phyloP scores from a whole-genome alignment of 2,113 vertebrate genomes.

The Hiodon alosoides region DNA sequence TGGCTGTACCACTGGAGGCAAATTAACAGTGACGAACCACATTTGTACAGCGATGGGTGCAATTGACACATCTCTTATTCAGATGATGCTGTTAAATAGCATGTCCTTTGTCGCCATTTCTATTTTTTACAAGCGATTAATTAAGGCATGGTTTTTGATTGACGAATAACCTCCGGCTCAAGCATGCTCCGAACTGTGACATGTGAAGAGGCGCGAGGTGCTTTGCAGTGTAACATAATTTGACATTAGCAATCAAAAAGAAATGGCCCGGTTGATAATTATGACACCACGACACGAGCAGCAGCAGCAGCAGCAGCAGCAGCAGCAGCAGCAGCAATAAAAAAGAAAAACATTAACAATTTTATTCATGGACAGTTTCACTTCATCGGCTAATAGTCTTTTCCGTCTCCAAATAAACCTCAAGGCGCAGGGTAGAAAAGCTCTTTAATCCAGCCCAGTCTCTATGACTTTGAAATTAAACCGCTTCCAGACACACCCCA shows the following conservation, averaged over 20 bases:
- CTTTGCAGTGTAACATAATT: constrained; percentile 3
- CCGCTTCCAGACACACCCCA: constrained; percentile 18
- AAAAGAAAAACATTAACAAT: constrained; percentile 17
- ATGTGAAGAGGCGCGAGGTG: background rate
- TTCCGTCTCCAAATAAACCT: constrained; percentile 25
- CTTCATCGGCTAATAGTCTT: constrained; percentile 27
- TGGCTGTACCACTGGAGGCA: too few species aligned
- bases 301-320: background rate
- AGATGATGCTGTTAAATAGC: constrained; percentile 3
- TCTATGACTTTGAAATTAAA: constrained; percentile 29
- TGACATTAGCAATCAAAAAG: constrained; percentile 19
- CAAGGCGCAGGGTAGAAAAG: constrained; percentile 13
- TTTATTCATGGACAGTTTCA: constrained; percentile 31
- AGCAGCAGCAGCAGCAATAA: background rate
- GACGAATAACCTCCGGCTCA: background rate
- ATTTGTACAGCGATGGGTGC: background rate
- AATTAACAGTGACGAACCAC: too few species aligned
- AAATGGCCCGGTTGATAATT: constrained; percentile 11
- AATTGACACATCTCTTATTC: too few species aligned
- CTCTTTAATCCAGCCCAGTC: constrained; percentile 26
- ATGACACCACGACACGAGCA: constrained; percentile 20
- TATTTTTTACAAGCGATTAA: constrained; percentile 14
- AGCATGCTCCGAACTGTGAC: background rate
- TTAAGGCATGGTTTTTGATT: constrained; percentile 10
- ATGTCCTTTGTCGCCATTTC: background rate